A percentile compares a stretch with the other conserved stretches of the same genome.
Evolutionary conservation across 2,113 vertebrate species (phyloP).

Genomic region (Mus pahari): DNA sequence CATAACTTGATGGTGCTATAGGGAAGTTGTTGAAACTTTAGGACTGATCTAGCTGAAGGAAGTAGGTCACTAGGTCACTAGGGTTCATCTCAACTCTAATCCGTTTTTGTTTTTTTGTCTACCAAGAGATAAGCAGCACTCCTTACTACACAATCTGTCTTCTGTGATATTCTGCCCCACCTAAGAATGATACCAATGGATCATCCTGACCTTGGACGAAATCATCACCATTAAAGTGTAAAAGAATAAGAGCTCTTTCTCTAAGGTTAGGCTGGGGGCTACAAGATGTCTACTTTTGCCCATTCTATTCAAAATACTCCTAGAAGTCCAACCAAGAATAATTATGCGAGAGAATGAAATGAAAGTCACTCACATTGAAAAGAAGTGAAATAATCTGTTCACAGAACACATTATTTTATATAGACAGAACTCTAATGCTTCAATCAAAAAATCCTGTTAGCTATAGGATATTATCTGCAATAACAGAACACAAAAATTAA

Average conservation of each 20-base stretch:
- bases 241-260: not conserved
- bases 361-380: not conserved
- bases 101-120: not conserved
- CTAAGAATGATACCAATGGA: not conserved
- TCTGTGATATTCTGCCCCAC: not conserved
- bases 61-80: not conserved
- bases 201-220: not conserved
- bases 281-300: not conserved
- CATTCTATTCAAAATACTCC: not conserved
- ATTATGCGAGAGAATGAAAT: conserved; percentile 17
- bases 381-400: not conserved
- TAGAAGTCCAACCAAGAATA: not conserved
- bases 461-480: not conserved
- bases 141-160: not conserved
- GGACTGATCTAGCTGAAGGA: not conserved
- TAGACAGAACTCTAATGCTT: not conserved
- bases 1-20: not conserved
- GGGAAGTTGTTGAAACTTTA: not conserved
- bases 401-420: not conserved
- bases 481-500: not conserved
- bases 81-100: not conserved
- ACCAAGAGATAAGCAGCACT: not conserved
- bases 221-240: not conserved
- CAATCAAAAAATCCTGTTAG: not conserved
- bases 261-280: not conserved